phyloP scores from a whole-genome alignment of 1,140 invertebrate genomes.

The Amphibalanus amphitrite region DNA sequence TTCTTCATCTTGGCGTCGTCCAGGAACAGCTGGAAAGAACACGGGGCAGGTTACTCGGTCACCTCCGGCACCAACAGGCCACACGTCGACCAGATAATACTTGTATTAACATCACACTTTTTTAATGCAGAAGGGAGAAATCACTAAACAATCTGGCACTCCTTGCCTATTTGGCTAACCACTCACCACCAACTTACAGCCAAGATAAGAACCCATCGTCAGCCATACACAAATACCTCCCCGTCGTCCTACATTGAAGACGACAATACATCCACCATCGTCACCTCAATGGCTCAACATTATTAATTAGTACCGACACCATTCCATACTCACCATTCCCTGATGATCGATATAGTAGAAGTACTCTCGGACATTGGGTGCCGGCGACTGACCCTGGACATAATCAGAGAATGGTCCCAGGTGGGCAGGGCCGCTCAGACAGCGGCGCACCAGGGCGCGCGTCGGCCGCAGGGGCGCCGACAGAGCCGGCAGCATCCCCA shows the following conservation, averaged over 20 bases:
- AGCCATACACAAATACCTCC: no score
- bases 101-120: no score
- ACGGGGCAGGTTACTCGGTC: conserved; percentile 13
- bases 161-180: no score
- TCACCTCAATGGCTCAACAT: no score
- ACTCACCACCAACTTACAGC: no score
- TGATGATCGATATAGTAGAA: conserved; percentile 97
- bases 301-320: no score
- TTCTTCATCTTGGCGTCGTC: conserved; percentile 95
- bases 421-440: background rate
- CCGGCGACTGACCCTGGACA: conserved; percentile 70
- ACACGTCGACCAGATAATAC: conserved; percentile 13
- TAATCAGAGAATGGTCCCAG: conserved; percentile 31
- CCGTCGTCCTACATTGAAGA: no score
- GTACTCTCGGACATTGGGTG: conserved; percentile 75
- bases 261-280: no score
- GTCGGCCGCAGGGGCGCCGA: background rate
- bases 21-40: conserved; percentile 63
- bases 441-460: background rate
- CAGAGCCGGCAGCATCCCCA: background rate
- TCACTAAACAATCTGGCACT: no score
- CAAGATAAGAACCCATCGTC: no score
- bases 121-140: no score
- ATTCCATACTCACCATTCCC: conserved; percentile 76
- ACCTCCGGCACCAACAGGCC: conserved; percentile 19